Base-by-base conservation (phyloP, 2,797 vertebrate species). In the Coregonus sp. region DNA sequence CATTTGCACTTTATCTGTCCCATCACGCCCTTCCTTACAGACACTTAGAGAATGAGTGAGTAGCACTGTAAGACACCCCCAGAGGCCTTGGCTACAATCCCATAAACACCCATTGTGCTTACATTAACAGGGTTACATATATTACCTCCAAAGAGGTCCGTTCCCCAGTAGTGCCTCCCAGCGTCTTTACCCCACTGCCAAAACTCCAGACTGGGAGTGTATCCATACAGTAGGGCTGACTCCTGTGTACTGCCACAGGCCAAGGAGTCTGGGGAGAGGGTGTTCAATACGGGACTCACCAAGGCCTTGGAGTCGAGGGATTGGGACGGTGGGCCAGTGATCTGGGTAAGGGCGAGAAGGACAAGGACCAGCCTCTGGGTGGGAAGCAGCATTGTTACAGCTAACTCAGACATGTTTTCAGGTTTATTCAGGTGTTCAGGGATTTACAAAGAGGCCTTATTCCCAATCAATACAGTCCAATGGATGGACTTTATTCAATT, bases 1-100 rank as follows among this genome's bases (percentile, higher is more conserved):
- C 74, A 83, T 92, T 92, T 93, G 94, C 94, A 95, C 94, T 94
- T 94, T 93, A 93, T 88, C 79, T 86, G 87, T 89, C 85, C 84
- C 80, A 81, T 89, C 77, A 70, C 84, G 88, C 80, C 82, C 86
- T 77, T 85, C 76, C 74, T 80, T 59, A 74, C 80, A 79, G 86
- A 81, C 85, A 75, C 75, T 81, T 70, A 75, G 72, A 78, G 79
- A 65, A 67, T 79, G 78, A 75, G 65, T 69, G 79, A 74, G 37
- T 11, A 20, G 61, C 47, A 33, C 61, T 50, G 12, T 40, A 78
- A 75, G 65, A 81, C 73, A 82, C 82, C 84, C 83, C 87, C 83
- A 83, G 80, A 81, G 67, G 76, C 70, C 29, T 77, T 67, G 65
- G 82, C 81, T 81, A 73, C 33, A 74, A 74, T 79, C 77, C 82